Conservation (phyloP, 2,113 vertebrate species). For the Oenanthe melanoleuca region DNA sequence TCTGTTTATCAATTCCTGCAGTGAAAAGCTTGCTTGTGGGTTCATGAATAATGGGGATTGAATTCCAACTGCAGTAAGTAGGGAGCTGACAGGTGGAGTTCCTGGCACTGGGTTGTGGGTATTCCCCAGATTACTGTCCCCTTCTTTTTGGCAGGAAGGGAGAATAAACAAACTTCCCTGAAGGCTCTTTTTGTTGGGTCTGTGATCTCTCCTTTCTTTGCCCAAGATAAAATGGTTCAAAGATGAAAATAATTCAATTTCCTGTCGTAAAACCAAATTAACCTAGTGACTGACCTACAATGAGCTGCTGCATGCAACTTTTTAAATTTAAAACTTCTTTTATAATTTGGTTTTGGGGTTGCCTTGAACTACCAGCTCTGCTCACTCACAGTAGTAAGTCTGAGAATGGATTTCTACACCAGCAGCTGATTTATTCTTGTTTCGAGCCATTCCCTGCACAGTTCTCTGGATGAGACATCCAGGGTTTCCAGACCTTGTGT, state of each 20-base stretch:
- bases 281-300: not conserved
- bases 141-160: not conserved
- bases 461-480: not conserved
- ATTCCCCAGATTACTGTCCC: not conserved
- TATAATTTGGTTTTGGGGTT: not conserved
- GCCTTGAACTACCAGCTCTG: not conserved
- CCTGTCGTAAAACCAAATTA: not conserved
- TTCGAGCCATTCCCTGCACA: not conserved
- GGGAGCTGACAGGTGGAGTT: not conserved
- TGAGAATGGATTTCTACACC: not conserved
- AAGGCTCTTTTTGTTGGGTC: not conserved
- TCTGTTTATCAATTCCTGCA: not conserved
- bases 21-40: not conserved
- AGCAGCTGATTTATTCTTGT: not conserved
- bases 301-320: not conserved
- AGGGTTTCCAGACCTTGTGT: not conserved
- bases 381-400: not conserved
- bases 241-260: not conserved
- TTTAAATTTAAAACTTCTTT: not conserved
- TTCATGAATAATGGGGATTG: not conserved
- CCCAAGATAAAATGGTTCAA: not conserved
- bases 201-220: not conserved
- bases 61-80: rapidly evolving
- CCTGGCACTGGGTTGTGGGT: rapidly evolving
- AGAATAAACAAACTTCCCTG: not conserved